These are phyloP conservation scores for Bradypodion ventrale DNA, from an alignment of 2,797 vertebrate genomes.

Conservation along the genomic window DNA sequence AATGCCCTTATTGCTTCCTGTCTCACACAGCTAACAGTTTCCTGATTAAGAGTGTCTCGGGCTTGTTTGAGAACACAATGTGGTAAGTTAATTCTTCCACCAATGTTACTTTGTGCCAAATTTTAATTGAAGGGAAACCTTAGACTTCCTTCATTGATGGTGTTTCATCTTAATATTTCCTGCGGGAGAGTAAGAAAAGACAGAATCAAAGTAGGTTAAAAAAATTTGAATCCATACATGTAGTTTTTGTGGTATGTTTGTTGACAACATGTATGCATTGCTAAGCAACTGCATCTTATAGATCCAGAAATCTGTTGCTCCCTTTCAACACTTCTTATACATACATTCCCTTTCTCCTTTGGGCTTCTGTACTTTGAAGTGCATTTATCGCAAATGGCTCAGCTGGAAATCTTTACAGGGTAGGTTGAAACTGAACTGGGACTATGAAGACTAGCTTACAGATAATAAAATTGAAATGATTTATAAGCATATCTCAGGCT, in stretches of 20 bases:
- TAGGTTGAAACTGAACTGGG: neutral
- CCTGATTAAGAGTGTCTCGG: neutral
- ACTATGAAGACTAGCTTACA: conserved; percentile 26
- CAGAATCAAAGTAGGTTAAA: conserved; percentile 34
- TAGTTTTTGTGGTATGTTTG: conserved; percentile 22
- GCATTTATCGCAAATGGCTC: conserved; percentile 29
- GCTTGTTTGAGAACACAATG: neutral
- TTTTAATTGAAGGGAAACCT: conserved; percentile 47
- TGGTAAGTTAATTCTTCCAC: conserved; percentile 25
- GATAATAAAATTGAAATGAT: neutral
- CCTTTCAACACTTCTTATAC: conserved; percentile 45
- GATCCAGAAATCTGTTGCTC: conserved; percentile 28
- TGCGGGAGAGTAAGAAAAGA: neutral
- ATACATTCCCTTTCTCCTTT: conserved; percentile 31
- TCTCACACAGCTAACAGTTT: neutral
- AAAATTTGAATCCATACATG: conserved; percentile 11
- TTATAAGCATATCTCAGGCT: conserved; percentile 27
- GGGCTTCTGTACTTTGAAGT: conserved; percentile 1
- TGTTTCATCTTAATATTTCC: conserved; percentile 38
- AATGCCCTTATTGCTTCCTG: conserved; percentile 17
- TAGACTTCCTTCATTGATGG: conserved; percentile 36
- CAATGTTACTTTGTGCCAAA: conserved; percentile 4
- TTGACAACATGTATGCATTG: conserved; percentile 48
- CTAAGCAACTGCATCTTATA: conserved; percentile 48
- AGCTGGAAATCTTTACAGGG: conserved; percentile 40